Conservation (phyloP, 2,797 vertebrate species). For the Vireo griseus region DNA sequence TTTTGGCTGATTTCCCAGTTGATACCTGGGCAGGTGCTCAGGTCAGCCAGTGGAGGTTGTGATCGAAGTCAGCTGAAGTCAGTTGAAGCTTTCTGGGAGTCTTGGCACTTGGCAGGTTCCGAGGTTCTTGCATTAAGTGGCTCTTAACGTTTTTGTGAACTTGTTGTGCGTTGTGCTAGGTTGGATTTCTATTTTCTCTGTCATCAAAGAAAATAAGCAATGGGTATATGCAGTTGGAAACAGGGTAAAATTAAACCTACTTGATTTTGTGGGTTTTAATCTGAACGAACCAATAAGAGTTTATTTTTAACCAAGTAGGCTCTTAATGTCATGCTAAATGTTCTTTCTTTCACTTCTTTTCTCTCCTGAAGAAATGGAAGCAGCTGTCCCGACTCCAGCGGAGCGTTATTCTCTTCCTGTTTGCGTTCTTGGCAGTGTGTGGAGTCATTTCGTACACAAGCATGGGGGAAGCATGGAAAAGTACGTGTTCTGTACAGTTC, state of each 20-base stretch:
- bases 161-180: not conserved
- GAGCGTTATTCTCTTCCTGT: conserved; percentile 80
- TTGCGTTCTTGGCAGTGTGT: conserved; percentile 78
- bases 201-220: not conserved
- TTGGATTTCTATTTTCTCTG: not conserved
- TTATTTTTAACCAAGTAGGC: not conserved
- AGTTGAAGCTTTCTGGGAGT: not conserved
- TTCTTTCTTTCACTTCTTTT: not conserved
- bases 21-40: not conserved
- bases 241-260: not conserved
- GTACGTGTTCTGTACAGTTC: conserved; percentile 61
- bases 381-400: conserved; percentile 91
- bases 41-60: not conserved
- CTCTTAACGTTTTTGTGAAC: not conserved
- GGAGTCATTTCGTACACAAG: conserved; percentile 78
- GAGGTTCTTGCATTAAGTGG: not conserved
- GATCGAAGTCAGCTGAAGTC: not conserved
- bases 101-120: not conserved
- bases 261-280: not conserved
- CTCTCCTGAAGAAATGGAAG: conserved; percentile 88
- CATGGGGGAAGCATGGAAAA: conserved; percentile 78
- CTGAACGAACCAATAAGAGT: not conserved
- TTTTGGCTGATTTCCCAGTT: not conserved
- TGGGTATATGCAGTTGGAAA: not conserved
- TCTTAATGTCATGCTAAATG: not conserved